These are phyloP conservation scores for Mechanitis messenoides DNA, from an alignment of 2,888 invertebrate species.

Conservation along the genomic window DNA sequence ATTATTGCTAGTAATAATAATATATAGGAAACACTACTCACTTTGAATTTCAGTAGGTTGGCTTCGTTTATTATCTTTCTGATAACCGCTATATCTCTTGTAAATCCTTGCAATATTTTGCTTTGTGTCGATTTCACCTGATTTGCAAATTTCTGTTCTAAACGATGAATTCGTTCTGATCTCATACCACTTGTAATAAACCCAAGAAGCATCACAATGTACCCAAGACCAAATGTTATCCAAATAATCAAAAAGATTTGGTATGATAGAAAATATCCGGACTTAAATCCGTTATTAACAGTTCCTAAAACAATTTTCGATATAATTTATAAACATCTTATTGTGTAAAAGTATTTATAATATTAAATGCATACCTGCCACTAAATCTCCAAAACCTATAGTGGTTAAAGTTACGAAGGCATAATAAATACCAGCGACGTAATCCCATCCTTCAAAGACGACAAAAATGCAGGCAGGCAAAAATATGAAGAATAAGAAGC, in stretches of 20 bases:
- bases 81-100: constrained; percentile 84
- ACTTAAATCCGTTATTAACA: constrained; percentile 68
- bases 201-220: constrained; percentile 91
- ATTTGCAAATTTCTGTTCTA: constrained; percentile 85
- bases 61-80: constrained; percentile 87
- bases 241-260: constrained; percentile 89
- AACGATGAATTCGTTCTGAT: constrained; percentile 82
- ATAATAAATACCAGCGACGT: constrained; percentile 89
- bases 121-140: constrained; percentile 88
- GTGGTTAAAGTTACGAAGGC: constrained; percentile 91
- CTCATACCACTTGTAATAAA: constrained; percentile 87
- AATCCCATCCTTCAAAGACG: constrained; percentile 90
- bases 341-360: neutral
- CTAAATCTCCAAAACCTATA: constrained; percentile 95
- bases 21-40: constrained; percentile 41
- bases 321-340: neutral
- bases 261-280: constrained; percentile 83
- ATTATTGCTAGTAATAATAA: too few relatives aligned
- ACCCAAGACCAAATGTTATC: constrained; percentile 94
- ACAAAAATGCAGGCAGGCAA: constrained; percentile 90
- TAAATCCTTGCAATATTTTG: constrained; percentile 85
- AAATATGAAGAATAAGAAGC: constrained; percentile 90
- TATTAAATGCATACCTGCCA: constrained; percentile 80
- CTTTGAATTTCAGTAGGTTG: constrained; percentile 88
- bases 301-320: constrained; percentile 54